Conservation (phyloP, 35 echinoderm and acorn worm species). For the Diadema setosum region DNA sequence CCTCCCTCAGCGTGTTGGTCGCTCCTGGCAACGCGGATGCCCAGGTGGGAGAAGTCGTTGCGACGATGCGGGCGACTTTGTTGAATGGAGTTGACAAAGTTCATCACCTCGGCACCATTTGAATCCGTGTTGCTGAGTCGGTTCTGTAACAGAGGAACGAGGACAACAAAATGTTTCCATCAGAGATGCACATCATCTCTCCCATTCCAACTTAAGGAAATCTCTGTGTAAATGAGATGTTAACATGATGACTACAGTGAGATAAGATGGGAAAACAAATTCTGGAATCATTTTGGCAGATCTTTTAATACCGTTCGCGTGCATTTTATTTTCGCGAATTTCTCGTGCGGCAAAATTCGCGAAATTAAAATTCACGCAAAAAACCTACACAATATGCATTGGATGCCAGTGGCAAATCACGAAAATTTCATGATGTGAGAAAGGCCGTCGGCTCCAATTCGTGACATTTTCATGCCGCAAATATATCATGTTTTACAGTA, state of each 20-base stretch:
- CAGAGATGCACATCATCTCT: too few species aligned
- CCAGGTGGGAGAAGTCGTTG: conserved; percentile 90
- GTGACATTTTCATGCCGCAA: too few species aligned
- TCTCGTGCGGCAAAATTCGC: too few species aligned
- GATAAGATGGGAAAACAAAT: neutral
- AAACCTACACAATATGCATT: too few species aligned
- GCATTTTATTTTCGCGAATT: too few species aligned
- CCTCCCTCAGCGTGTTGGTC: neutral
- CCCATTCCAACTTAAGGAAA: neutral
- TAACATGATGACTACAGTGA: neutral
- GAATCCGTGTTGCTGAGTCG: neutral
- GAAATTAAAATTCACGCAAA: too few species aligned
- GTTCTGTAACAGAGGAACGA: conserved; percentile 15
- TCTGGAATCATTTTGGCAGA: too few species aligned
- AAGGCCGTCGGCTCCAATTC: too few species aligned
- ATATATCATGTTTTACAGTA: too few species aligned
- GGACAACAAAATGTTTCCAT: neutral
- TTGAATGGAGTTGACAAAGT: conserved; percentile 49
- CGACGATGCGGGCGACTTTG: conserved; percentile 5
- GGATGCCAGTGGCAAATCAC: too few species aligned
- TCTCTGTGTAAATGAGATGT: neutral
- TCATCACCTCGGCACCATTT: conserved; percentile 28
- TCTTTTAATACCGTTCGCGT: too few species aligned
- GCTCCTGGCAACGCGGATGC: conserved; percentile 31
- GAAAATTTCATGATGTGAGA: too few species aligned